phyloP scores from a whole-genome alignment of 1,140 invertebrate genomes.

The Metopolophium dirhodum region DNA sequence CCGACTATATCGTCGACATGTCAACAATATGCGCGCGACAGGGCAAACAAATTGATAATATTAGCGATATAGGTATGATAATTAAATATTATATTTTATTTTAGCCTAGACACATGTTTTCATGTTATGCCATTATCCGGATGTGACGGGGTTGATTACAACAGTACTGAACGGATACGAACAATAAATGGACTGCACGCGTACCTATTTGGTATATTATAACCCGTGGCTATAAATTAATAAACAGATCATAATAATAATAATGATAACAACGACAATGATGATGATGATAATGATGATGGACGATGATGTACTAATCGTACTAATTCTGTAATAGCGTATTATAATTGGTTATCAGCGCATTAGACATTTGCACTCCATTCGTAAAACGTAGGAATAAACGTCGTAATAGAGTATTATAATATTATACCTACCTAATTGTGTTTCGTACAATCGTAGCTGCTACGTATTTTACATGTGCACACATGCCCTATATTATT shows the following conservation, averaged over 20 bases:
- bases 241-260: neutral
- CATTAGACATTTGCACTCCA: conserved; percentile 27
- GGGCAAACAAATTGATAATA: neutral
- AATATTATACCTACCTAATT: neutral
- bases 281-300: neutral
- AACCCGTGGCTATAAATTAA: neutral
- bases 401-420: conserved; percentile 23
- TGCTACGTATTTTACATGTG: neutral
- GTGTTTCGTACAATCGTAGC: neutral
- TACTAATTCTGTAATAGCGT: neutral
- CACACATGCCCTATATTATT: neutral
- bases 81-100: neutral
- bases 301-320: neutral
- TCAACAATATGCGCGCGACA: neutral
- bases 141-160: neutral
- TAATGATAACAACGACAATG: neutral
- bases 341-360: conserved; percentile 14
- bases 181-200: neutral
- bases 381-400: neutral
- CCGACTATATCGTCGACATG: no score
- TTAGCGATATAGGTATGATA: neutral
- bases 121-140: neutral
- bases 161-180: neutral
- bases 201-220: neutral
- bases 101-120: neutral